Conservation (phyloP, 1,140 invertebrate genomes). For the Euwallacea fornicatus region DNA sequence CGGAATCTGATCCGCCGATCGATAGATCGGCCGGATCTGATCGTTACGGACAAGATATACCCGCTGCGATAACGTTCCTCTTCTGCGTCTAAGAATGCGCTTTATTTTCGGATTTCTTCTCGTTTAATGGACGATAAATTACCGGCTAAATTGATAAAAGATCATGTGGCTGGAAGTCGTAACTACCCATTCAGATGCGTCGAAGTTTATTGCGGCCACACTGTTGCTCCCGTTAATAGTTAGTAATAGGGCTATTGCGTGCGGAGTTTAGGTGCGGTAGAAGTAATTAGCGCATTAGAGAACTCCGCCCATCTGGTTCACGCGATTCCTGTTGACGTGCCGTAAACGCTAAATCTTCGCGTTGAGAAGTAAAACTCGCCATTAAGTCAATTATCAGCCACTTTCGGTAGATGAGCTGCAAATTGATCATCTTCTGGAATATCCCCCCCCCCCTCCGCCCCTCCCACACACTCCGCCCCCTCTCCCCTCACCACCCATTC, state of each 20-base stretch:
- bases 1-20: not conserved
- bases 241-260: conserved; percentile 29
- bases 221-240: conserved; percentile 13
- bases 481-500: too few relatives aligned
- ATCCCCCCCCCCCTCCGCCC: not conserved
- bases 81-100: not conserved
- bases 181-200: not conserved
- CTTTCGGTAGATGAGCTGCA: conserved; percentile 8
- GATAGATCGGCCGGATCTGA: conserved; percentile 1
- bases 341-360: conserved; percentile 23
- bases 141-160: not conserved
- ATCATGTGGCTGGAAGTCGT: not conserved
- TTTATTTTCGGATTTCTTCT: not conserved
- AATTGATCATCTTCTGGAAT: conserved; percentile 2
- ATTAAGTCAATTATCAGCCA: conserved; percentile 25
- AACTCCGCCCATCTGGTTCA: conserved; percentile 27
- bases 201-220: conserved; percentile 3
- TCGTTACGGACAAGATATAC: conserved; percentile 4
- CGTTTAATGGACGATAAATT: not conserved
- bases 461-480: too few relatives aligned
- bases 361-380: conserved; percentile 17
- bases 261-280: conserved; percentile 23
- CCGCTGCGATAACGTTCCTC: conserved; percentile 5
- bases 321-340: conserved; percentile 26
- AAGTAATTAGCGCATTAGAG: conserved; percentile 32